Evolutionary conservation across 2,888 invertebrate species (phyloP).

Genomic region (Leptogaster cylindrica): DNA sequence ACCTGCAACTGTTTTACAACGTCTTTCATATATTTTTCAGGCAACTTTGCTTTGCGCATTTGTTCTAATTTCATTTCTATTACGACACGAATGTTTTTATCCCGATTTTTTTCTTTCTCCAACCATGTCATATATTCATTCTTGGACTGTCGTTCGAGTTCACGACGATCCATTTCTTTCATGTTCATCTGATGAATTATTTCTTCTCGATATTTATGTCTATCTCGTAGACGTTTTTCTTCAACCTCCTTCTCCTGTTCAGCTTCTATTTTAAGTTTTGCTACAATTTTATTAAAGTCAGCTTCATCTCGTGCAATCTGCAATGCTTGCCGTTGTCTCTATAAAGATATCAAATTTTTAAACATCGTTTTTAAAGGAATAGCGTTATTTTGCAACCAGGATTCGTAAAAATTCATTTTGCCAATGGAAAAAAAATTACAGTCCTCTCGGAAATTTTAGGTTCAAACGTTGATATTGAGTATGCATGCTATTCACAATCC

Average conservation of each 20-base stretch:
- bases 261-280: constrained; percentile 57
- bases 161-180: constrained; percentile 56
- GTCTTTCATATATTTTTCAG: constrained; percentile 60
- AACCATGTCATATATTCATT: constrained; percentile 56
- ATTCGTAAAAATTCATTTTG: too few relatives aligned
- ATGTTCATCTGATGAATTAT: constrained; percentile 60
- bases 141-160: constrained; percentile 53
- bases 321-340: constrained; percentile 56
- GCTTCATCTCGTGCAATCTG: constrained; percentile 59
- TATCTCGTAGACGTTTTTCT: constrained; percentile 52
- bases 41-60: constrained; percentile 60
- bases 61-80: constrained; percentile 58
- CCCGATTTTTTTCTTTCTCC: constrained; percentile 57
- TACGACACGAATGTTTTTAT: constrained; percentile 57
- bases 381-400: too few relatives aligned
- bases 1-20: constrained; percentile 54
- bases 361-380: too few relatives aligned
- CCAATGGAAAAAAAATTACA: too few relatives aligned
- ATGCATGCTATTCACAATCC: too few relatives aligned
- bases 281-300: constrained; percentile 56
- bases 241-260: constrained; percentile 54
- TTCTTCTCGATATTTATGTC: constrained; percentile 56
- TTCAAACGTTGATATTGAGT: too few relatives aligned
- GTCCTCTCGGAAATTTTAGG: too few relatives aligned
- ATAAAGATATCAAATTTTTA: neutral